A percentile compares a stretch with the other conserved stretches of the same genome.
phyloP scores from a whole-genome alignment of 2,888 invertebrate species.

The Ichneumoninae sp. region DNA sequence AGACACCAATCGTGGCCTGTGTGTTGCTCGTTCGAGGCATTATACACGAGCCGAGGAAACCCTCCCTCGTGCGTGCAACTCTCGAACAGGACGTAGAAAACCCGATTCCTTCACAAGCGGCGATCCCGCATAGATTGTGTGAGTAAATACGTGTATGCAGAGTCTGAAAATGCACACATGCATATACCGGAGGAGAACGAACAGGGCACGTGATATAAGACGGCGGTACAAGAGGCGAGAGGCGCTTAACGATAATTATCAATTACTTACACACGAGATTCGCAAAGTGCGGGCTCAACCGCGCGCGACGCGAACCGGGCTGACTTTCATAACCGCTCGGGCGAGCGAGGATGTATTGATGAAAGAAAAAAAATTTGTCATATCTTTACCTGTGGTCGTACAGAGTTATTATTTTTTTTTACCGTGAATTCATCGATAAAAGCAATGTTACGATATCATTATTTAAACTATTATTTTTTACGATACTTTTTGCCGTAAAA shows the following conservation, averaged over 20 bases:
- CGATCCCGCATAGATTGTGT: slow-evolving; percentile 26
- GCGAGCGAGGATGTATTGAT: slow-evolving; percentile 19
- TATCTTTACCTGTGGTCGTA: background rate
- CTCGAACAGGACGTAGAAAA: slow-evolving; percentile 62
- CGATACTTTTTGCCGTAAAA: no score
- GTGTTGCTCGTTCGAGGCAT: background rate
- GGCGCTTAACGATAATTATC: slow-evolving; percentile 72
- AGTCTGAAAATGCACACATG: slow-evolving; percentile 25
- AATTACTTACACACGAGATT: slow-evolving; percentile 68
- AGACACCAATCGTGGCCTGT: background rate
- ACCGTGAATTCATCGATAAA: background rate
- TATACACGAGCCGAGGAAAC: slow-evolving; percentile 29
- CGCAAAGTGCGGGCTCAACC: slow-evolving; percentile 52
- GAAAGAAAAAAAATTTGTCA: slow-evolving; percentile 16
- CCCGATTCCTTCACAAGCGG: slow-evolving; percentile 43
- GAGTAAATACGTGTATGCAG: slow-evolving; percentile 29
- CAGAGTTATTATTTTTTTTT: background rate
- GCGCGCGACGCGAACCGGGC: slow-evolving; percentile 44
- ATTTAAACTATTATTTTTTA: no score
- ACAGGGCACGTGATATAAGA: slow-evolving; percentile 48
- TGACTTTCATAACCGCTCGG: slow-evolving; percentile 32
- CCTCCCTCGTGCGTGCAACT: slow-evolving; percentile 44
- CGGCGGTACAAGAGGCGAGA: slow-evolving; percentile 37
- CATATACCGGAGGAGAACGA: background rate
- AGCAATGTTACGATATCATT: no score